These are phyloP conservation scores for Pleuronectes platessa DNA, from an alignment of 2,113 vertebrate species.

Conservation along the genomic window DNA sequence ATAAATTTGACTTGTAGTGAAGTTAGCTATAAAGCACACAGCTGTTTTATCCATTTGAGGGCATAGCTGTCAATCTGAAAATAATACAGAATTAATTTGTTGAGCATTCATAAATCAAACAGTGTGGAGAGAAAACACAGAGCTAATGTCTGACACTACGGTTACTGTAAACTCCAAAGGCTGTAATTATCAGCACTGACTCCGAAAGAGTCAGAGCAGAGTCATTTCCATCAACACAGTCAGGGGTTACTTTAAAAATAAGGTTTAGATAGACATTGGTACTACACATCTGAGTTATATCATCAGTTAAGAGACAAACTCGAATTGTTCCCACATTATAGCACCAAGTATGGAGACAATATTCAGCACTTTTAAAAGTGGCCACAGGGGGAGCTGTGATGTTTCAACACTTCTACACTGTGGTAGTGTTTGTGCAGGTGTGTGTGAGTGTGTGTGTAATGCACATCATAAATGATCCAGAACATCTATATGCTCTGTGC, in stretches of 20 bases:
- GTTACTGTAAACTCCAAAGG: slow-evolving; percentile 6
- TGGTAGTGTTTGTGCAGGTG: too few species aligned
- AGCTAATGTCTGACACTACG: slow-evolving; percentile 32
- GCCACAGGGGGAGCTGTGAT: slow-evolving; percentile 71
- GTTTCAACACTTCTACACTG: too few species aligned
- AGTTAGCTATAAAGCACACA: slow-evolving; percentile 41
- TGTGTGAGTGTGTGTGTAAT: too few species aligned
- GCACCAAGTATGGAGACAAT: slow-evolving; percentile 7
- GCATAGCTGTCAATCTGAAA: slow-evolving; percentile 54
- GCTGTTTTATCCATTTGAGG: slow-evolving; percentile 40
- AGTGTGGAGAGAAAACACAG: slow-evolving; percentile 35
- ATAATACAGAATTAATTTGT: slow-evolving; percentile 63
- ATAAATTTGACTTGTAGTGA: slow-evolving; percentile 50
- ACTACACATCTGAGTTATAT: background rate
- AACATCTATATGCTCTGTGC: too few species aligned
- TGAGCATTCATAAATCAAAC: slow-evolving; percentile 58
- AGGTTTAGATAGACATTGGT: background rate
- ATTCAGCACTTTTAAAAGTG: slow-evolving; percentile 48
- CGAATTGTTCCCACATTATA: background rate
- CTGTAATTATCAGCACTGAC: slow-evolving; percentile 45
- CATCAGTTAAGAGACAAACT: background rate
- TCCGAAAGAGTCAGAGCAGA: slow-evolving; percentile 8
- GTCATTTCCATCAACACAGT: background rate
- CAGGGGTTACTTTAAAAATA: background rate
- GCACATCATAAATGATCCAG: too few species aligned